Evolutionary conservation across 2,113 vertebrate species (phyloP), one percentile per base, ranked within the genome.

Genomic region (Neolamprologus variostigma): DNA sequence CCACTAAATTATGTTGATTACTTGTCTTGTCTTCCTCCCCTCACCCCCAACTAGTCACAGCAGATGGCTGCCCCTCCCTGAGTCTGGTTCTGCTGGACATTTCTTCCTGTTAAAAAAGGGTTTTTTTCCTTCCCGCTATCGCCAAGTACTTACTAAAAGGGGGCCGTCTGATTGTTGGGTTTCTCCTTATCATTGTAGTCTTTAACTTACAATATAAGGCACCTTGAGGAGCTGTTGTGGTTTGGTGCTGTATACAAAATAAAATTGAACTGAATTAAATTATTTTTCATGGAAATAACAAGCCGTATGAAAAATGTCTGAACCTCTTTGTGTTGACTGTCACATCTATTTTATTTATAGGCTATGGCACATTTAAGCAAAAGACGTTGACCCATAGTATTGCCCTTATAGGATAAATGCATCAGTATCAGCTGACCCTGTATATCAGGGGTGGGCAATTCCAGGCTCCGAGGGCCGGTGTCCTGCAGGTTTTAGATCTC

Each of bases 391-490:
- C 17, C 31, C 17, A 66, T 35, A 12, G 1, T n/a, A 11, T 35
- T 66, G 31, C 31, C 31, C 0, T 12, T 66, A 66, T n/a, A n/a
- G 31, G 59, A 66, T 35, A 3, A 66, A 66, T 12, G 9, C 31
- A 66, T 35, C 61, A 66, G 61, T 66, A 5, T 66, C 4, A 66
- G 59, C 59, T 63, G 59, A 35, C 31, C 9, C 31, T 19, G 59
- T 63, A 63, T 63, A 33, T 33, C 13, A 45, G 42, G 42, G 6
- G 42, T 45, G 42, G 42, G 13, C 42, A 16, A 45, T 45, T 45
- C 42, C 42, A 45, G 42, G 42, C 42, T 2, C 13, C 13, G 0
- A 45, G 42, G 42, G 42, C 42, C 6, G 0, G 42, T 45, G 42
- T 45, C 3, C 42, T 7, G 42, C 42, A 45, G 42, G 42, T 45